Percentiles rank a stretch among this genome's conserved stretches.
Conservation (phyloP, 2,888 invertebrate species). For the Drosophila lacicola region DNA sequence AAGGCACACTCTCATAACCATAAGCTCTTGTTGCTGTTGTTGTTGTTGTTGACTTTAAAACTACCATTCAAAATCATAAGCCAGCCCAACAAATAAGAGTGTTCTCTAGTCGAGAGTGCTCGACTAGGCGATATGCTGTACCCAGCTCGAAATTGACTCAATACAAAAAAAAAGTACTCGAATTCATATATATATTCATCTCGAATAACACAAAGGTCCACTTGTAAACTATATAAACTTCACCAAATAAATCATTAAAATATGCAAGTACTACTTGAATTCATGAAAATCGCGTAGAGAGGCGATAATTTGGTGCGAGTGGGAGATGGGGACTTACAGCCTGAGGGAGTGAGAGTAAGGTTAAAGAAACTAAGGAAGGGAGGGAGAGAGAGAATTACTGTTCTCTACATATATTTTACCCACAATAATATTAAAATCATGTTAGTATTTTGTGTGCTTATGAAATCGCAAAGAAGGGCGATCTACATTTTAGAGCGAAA, state of each 20-base stretch:
- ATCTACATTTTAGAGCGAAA: no score
- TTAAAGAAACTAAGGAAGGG: neutral
- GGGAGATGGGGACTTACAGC: neutral
- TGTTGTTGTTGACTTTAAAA: constrained; percentile 55
- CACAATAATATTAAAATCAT: no score
- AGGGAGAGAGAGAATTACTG: no score
- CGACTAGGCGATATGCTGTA: constrained; percentile 4
- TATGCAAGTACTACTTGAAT: neutral
- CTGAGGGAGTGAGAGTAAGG: neutral
- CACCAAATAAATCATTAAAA: neutral
- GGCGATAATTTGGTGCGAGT: neutral
- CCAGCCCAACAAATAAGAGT: constrained; percentile 8
- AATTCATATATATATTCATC: no score
- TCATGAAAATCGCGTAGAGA: constrained; percentile 5
- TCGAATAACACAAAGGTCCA: neutral
- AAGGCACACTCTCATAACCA: constrained; percentile 55
- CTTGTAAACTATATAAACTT: neutral
- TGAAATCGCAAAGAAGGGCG: no score
- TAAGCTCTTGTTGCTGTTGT: constrained; percentile 27
- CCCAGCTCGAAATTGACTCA: no score
- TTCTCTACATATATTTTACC: no score
- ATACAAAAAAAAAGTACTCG: no score
- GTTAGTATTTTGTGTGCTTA: no score
- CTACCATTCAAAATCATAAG: constrained; percentile 49
- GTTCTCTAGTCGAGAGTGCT: neutral